These are phyloP conservation scores for Stenodera caucasica DNA, from an alignment of 2,888 invertebrate genomes.

Conservation along the genomic window DNA sequence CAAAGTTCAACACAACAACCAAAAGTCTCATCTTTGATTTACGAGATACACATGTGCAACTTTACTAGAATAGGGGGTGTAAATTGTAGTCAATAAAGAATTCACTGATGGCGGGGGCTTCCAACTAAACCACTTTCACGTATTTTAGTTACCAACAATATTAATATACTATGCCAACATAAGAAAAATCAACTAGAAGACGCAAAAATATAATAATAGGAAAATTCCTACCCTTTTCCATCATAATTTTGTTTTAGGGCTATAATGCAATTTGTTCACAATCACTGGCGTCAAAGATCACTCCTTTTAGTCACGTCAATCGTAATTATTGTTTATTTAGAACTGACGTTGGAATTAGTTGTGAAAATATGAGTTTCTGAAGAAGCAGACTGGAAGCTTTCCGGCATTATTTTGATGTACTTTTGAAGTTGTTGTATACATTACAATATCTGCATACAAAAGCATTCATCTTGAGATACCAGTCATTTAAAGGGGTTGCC, in stretches of 20 bases:
- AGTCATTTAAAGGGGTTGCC: too few relatives aligned
- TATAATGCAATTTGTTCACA: neutral
- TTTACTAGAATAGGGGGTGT: slow-evolving; percentile 18
- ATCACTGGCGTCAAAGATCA: slow-evolving; percentile 3
- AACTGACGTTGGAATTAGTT: neutral
- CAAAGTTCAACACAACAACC: slow-evolving; percentile 21
- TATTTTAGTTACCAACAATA: slow-evolving; percentile 2
- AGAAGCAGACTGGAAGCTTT: neutral
- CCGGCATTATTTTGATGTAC: neutral
- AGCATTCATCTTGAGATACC: too few relatives aligned
- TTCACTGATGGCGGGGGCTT: slow-evolving; percentile 15
- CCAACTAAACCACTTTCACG: slow-evolving; percentile 7
- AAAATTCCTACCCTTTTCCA: neutral
- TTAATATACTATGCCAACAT: neutral
- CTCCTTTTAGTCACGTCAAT: neutral
- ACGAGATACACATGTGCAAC: slow-evolving; percentile 13
- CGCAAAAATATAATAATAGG: neutral
- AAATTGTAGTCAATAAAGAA: slow-evolving; percentile 30
- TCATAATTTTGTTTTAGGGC: slow-evolving; percentile 1
- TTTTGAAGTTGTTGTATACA: neutral
- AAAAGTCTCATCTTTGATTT: slow-evolving; percentile 19
- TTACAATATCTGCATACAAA: too few relatives aligned
- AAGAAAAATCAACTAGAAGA: neutral
- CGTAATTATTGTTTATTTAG: neutral
- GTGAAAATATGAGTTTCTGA: neutral